Conservation (phyloP, 2,888 invertebrate species). For the Eumerus sabulonum region DNA sequence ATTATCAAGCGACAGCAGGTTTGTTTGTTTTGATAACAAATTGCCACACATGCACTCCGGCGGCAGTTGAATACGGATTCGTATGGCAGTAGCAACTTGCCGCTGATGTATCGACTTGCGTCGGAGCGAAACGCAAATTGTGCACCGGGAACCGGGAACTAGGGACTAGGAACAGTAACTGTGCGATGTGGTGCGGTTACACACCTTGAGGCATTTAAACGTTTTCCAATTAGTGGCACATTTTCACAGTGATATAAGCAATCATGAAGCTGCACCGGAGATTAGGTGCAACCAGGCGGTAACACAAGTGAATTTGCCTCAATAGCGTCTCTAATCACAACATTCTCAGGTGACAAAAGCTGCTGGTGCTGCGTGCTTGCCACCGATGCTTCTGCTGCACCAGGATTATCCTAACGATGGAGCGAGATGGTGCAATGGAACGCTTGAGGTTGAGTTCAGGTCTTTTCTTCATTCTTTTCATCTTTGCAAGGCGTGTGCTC, state of each 20-base stretch:
- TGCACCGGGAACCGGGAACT: no score
- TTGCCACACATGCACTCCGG: slow-evolving; percentile 38
- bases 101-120: slow-evolving; percentile 59
- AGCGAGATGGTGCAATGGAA: no score
- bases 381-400: not conserved
- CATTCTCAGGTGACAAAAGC: slow-evolving; percentile 64
- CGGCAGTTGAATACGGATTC: not conserved
- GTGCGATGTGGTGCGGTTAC: slow-evolving; percentile 52
- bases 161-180: no score
- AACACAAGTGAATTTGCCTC: slow-evolving; percentile 42
- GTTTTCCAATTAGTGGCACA: slow-evolving; percentile 69
- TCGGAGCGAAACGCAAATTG: slow-evolving; percentile 19
- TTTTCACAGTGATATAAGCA: slow-evolving; percentile 64
- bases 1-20: slow-evolving; percentile 64
- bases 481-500: slow-evolving; percentile 2
- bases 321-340: slow-evolving; percentile 53
- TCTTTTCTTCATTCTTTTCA: slow-evolving; percentile 41
- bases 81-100: slow-evolving; percentile 4
- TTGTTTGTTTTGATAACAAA: slow-evolving; percentile 64
- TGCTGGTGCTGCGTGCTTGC: slow-evolving; percentile 30
- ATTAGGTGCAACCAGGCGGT: slow-evolving; percentile 57
- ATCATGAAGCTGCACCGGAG: slow-evolving; percentile 38
- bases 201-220: slow-evolving; percentile 62
- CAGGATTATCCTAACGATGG: slow-evolving; percentile 19
- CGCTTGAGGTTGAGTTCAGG: slow-evolving; percentile 22